phyloP scores from a whole-genome alignment of 2,888 invertebrate genomes.

The Ophion ellenae region DNA sequence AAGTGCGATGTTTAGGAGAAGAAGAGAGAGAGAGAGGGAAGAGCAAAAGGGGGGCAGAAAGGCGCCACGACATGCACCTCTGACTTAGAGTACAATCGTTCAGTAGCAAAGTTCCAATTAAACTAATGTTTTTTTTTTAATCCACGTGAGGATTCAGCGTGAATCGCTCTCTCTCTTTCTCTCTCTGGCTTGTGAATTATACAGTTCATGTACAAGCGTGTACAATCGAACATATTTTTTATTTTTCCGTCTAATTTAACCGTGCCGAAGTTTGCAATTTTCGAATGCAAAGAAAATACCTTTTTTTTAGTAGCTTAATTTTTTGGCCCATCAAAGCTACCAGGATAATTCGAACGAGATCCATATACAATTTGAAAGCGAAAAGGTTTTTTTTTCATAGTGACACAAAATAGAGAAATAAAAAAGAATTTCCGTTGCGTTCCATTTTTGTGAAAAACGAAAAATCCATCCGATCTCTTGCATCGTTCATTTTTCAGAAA shows the following conservation, averaged over 20 bases:
- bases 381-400: too few relatives aligned
- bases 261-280: too few relatives aligned
- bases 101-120: conserved; percentile 79
- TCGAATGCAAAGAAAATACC: too few relatives aligned
- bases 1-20: conserved; percentile 58
- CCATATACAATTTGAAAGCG: too few relatives aligned
- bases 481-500: background rate
- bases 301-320: too few relatives aligned
- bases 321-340: too few relatives aligned
- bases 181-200: conserved; percentile 2
- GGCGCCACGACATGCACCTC: conserved; percentile 76
- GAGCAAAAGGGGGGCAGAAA: conserved; percentile 49
- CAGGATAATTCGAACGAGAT: too few relatives aligned
- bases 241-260: background rate
- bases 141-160: conserved; percentile 43
- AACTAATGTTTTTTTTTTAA: conserved; percentile 66
- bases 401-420: too few relatives aligned
- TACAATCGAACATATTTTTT: background rate
- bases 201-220: background rate
- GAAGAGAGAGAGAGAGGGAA: conserved; percentile 31
- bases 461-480: too few relatives aligned
- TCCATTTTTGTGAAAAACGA: too few relatives aligned
- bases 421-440: too few relatives aligned
- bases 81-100: conserved; percentile 82
- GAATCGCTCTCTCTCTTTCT: conserved; percentile 17